phyloP scores from a whole-genome alignment of 2,888 invertebrate species.

The Spisula solida region DNA sequence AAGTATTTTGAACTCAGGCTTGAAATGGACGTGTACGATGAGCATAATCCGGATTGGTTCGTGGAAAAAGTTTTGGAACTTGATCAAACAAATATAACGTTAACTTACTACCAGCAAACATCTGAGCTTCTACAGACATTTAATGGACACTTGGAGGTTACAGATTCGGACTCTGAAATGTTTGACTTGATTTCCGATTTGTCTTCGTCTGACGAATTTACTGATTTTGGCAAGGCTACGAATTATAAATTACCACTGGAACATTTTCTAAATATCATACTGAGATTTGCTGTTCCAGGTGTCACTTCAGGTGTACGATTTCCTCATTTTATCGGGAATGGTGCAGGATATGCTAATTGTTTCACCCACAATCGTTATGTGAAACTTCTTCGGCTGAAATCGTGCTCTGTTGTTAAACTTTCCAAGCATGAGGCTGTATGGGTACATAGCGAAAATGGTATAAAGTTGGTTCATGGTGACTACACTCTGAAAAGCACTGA shows the following conservation, averaged over 20 bases:
- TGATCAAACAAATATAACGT: background rate
- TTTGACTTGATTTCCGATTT: background rate
- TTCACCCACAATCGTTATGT: background rate
- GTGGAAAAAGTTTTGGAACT: background rate
- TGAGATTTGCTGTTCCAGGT: background rate
- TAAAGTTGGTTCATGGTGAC: background rate
- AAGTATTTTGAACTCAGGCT: conserved; percentile 14
- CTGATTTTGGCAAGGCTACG: background rate
- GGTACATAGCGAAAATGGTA: background rate
- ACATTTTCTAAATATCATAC: background rate
- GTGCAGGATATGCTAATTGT: background rate
- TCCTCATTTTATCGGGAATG: background rate
- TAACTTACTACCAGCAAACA: background rate
- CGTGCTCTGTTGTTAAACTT: background rate
- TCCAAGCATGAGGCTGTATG: background rate
- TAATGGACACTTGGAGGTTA: background rate
- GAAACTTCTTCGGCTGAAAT: conserved; percentile 7
- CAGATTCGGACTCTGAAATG: background rate
- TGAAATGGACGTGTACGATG: background rate
- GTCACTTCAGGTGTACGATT: background rate
- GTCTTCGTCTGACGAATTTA: background rate
- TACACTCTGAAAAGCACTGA: background rate
- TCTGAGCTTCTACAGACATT: background rate
- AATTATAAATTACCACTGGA: background rate
- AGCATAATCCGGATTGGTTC: background rate